Percentiles rank a stretch among this genome's conserved stretches.
Evolutionary conservation across 2,113 vertebrate species (phyloP).

Genomic region (Amazona vittata): DNA sequence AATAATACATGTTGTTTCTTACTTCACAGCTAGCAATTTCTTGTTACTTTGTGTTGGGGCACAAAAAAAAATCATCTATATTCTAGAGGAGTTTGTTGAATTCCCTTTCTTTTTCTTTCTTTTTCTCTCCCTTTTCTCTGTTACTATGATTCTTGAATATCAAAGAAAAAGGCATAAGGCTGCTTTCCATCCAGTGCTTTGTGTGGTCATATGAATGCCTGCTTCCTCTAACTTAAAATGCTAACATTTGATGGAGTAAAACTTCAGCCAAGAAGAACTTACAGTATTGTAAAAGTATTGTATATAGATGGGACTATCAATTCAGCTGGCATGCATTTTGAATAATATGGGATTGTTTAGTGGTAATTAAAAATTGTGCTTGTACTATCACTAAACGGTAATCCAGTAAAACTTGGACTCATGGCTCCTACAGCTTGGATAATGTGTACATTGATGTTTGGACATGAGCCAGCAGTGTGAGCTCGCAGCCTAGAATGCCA

Average conservation of each 20-base stretch:
- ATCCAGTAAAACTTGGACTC: background rate
- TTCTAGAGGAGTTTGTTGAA: background rate
- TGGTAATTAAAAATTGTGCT: background rate
- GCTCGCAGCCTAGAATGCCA: rapidly evolving
- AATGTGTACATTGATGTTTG: background rate
- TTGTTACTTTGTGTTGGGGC: background rate
- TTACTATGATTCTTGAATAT: background rate
- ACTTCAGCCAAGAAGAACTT: background rate
- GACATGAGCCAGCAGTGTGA: background rate
- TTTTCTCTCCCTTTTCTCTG: background rate
- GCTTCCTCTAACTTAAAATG: background rate
- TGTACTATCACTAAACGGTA: background rate
- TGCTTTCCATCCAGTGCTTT: background rate
- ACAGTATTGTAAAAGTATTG: background rate
- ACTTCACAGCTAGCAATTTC: background rate
- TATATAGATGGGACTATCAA: background rate
- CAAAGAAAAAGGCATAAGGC: background rate
- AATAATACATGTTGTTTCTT: background rate
- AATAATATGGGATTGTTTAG: background rate
- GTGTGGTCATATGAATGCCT: background rate
- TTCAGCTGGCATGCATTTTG: background rate
- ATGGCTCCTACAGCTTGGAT: background rate
- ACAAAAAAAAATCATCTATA: background rate
- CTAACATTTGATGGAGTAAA: background rate
- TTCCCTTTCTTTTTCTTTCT: background rate